Evolutionary conservation across 2,113 vertebrate species (phyloP), one percentile per base, ranked within the genome.

Genomic region (Xenus cinereus): DNA sequence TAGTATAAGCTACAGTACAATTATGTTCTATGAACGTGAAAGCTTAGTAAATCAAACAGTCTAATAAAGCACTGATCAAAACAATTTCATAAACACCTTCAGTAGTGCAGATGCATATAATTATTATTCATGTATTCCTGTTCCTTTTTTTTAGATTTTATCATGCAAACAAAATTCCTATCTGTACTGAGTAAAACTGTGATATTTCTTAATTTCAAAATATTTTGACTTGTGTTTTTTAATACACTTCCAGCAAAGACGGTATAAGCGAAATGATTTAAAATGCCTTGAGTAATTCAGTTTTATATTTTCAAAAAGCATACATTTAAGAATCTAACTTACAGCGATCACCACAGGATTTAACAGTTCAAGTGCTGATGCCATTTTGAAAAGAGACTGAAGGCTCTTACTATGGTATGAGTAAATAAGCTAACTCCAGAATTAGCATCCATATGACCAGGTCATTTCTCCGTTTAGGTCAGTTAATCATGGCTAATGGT

Each of bases 191-290:
- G n/a, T 60, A 81, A 78, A 96, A 82, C 12, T 41, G 14, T 60
- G 33, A 84, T 35, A 73, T 73, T 82, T 73, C 35, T 73, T 37
- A 53, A 75, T 78, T 84, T 91, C 91, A 91, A 94, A 95, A 82
- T 91, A 87, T 94, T 96, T 84, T 93, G 32, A 90, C 72, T 95
- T 67, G 26, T 83, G 6, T 35, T 87, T 92, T 77, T 78, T 72
- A 75, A 87, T 63, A 39, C 3, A 56, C 6, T 75, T 87, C 24
- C 45, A 73, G 37, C 3, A 68, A 84, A 93, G 37, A 48, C 39
- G 72, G 9, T 54, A 1, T 20, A 87, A 82, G 5, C 43, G 4
- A 86, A 76, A 80, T 57, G 1, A 66, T 74, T 77, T 90, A 16
- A 83, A 88, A 54, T 23, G 17, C 24, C 69, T 91, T 91, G 50